Conservation (phyloP, 2,797 vertebrate genomes). For the Mastacembelus armatus region DNA sequence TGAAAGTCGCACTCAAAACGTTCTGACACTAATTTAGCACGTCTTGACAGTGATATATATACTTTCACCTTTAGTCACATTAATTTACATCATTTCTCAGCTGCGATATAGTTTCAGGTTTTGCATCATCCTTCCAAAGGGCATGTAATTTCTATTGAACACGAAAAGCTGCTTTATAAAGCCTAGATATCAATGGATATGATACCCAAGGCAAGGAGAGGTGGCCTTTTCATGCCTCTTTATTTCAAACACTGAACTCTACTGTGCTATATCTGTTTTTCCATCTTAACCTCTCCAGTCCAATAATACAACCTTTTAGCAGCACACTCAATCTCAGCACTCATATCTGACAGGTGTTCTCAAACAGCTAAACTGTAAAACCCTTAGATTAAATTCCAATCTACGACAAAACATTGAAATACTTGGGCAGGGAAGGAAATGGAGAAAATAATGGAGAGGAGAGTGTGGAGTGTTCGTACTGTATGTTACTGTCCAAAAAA, state of each 20-base stretch:
- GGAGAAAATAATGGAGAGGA: background rate
- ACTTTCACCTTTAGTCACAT: conserved; percentile 58
- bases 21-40: conserved; percentile 50
- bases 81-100: conserved; percentile 58
- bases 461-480: background rate
- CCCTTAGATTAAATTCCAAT: conserved; percentile 68
- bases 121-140: conserved; percentile 50
- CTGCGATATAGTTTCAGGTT: conserved; percentile 30
- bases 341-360: conserved; percentile 54
- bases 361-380: conserved; percentile 50
- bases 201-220: background rate
- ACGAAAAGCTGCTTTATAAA: conserved; percentile 34
- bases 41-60: conserved; percentile 43
- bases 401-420: conserved; percentile 59
- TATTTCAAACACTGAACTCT: conserved; percentile 40
- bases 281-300: conserved; percentile 62
- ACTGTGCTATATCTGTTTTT: conserved; percentile 57
- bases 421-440: conserved; percentile 4
- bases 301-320: conserved; percentile 62
- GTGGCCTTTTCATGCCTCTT: conserved; percentile 6
- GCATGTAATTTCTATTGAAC: conserved; percentile 31
- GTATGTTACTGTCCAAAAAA: conserved; percentile 24
- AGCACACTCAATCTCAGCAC: conserved; percentile 31
- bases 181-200: conserved; percentile 32
- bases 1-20: conserved; percentile 54